Evolutionary conservation across 2,888 invertebrate species (phyloP), one percentile per base, ranked within the genome.

Genomic region (Drosophila putrida): DNA sequence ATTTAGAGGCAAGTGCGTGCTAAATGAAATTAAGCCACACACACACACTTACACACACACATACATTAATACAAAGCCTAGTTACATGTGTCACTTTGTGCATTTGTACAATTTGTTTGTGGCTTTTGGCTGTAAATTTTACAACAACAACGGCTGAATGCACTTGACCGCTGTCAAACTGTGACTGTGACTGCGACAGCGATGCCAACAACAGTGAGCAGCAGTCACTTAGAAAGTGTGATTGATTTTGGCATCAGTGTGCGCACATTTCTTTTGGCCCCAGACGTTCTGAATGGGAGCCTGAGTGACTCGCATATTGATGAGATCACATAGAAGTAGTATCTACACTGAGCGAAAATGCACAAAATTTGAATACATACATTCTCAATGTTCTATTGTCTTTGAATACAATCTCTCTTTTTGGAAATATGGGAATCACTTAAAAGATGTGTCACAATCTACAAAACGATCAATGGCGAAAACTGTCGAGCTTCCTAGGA

Each of bases 161-260:
- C 73, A 59, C 51, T 68, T 73, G 72, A 73, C 58, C 67, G 71
- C 51, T 76, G 78, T 63, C 75, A 63, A 50, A 20, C 20, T 20
- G 20, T 20, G 20, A 20, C 20, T 20, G 20, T 20, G 20, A 20
- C 20, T n/a, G 35, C 31, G 33, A 38, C 53, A 20, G 28, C 57
- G 58, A 54, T 71, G 11, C 47, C 58, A 61, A 66, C 80, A 27
- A 63, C 63, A 62, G 75, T 47, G 53, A 47, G 44, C 41, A 36
- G 25, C 35, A 64, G 65, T 64, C 80, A 80, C 87, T 84, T 88
- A 89, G 90, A 90, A 90, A 90, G 89, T 90, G 86, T 88, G 89
- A 90, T 90, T 89, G 88, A 90, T 90, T 89, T 82, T 81, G 84
- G 83, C 88, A 82, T 80, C 82, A 75, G 70, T 74, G 81, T 84